phyloP scores from a whole-genome alignment of 1,140 invertebrate species.

The Heliconius himera region DNA sequence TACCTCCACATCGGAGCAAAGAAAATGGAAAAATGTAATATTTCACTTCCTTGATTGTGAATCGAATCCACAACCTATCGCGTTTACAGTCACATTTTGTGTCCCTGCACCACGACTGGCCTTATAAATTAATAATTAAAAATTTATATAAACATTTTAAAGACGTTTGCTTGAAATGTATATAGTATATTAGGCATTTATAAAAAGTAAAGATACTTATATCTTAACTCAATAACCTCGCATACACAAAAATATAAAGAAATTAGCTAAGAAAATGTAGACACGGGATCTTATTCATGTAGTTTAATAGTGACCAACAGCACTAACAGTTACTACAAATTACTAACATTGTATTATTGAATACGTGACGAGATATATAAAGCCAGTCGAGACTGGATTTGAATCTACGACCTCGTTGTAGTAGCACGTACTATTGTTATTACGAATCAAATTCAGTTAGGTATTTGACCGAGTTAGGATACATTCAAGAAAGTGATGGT shows the following conservation, averaged over 20 bases:
- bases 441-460: constrained; percentile 14
- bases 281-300: not conserved
- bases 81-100: too few relatives aligned
- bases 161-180: too few relatives aligned
- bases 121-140: too few relatives aligned
- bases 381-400: not conserved
- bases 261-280: not conserved
- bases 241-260: not conserved
- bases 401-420: constrained; percentile 22
- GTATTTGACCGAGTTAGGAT: constrained; percentile 4
- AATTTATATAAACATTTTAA: too few relatives aligned
- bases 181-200: too few relatives aligned
- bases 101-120: too few relatives aligned
- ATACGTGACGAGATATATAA: constrained; percentile 17
- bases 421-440: constrained; percentile 22
- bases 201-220: not conserved
- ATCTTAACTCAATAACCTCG: not conserved
- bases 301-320: not conserved
- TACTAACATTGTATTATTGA: constrained; percentile 10
- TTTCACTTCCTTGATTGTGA: too few relatives aligned
- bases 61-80: too few relatives aligned
- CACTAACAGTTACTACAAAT: not conserved
- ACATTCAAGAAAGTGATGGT: not conserved
- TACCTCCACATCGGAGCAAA: too few relatives aligned
- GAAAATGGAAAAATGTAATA: too few relatives aligned